phyloP scores from a whole-genome alignment of 2,113 vertebrate species.

The Myiozetetes cayanensis region DNA sequence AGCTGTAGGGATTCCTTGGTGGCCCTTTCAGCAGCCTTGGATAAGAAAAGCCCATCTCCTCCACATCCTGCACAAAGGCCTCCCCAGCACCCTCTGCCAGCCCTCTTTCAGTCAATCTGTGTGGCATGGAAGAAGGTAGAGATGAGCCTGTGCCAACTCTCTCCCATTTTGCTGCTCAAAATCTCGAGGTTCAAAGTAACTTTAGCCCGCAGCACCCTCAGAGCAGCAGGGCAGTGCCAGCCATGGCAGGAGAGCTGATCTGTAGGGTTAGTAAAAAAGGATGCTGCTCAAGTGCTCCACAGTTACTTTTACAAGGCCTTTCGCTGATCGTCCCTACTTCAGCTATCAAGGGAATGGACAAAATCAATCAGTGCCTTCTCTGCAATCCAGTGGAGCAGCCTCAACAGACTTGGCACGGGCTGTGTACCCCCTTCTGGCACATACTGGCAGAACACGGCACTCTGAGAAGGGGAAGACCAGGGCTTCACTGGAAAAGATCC shows the following conservation, averaged over 20 bases:
- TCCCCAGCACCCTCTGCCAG: neutral
- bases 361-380: neutral
- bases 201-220: neutral
- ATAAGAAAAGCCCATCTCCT: neutral
- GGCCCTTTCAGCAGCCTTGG: neutral
- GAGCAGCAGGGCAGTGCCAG: neutral
- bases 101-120: neutral
- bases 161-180: neutral
- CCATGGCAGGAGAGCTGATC: neutral
- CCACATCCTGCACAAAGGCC: neutral
- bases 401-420: neutral
- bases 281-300: neutral
- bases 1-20: neutral
- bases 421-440: accelerated
- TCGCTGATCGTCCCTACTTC: neutral
- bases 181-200: neutral
- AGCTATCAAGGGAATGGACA: neutral
- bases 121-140: neutral
- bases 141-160: neutral
- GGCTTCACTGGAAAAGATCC: neutral
- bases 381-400: neutral
- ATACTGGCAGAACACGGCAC: too few relatives aligned
- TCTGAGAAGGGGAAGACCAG: neutral
- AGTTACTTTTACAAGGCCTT: neutral
- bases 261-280: neutral